Evolutionary conservation across 2,888 invertebrate genomes (phyloP), one percentile per base, ranked within the genome.

Genomic region (Empis livida): DNA sequence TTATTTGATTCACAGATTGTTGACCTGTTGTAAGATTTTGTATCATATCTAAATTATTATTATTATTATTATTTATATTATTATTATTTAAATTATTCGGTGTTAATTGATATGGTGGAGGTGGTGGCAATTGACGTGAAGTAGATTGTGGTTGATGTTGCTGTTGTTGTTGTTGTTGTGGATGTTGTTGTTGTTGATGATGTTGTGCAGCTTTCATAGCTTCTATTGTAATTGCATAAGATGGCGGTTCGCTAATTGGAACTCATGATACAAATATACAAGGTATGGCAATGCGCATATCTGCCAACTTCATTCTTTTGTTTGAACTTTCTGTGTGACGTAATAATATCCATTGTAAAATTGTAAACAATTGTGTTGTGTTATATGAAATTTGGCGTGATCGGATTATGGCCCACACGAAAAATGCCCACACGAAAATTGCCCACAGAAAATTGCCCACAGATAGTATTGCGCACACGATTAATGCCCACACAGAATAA

Each of bases 161-260:
- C 5, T 59, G 58, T 8, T 61, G 62, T 31, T 58, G 57, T 1
- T 58, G 62, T 11, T 58, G 62, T 11, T 56, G 59, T n/a, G 56
- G 59, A 13, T 60, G 59, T 20, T 61, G 62, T 15, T 60, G 62
- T 11, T 60, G 61, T 42, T 62, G 65, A 49, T 64, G 65, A 48
- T 67, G 65, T 42, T 56, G 53, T 27, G 66, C 65, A 6, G 71
- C 74, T 49, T 74, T 73, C 51, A 68, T 67, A n/a, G 74, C 76
- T 65, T 87, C 86, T 82, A 94, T 90, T 42, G 89, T 89, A 60
- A 85, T 89, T 13, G 90, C 91, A 67, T 92, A 93, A 63, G 89
- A 90, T 8, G 92, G 92, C 1, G 92, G 92, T 63, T 92, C 91
- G 37, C 87, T 86, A 40, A 88, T 87, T 15, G 84, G 85, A 31